Evolutionary conservation across 2,888 invertebrate species (phyloP).

Genomic region (Ormyrus thymus): DNA sequence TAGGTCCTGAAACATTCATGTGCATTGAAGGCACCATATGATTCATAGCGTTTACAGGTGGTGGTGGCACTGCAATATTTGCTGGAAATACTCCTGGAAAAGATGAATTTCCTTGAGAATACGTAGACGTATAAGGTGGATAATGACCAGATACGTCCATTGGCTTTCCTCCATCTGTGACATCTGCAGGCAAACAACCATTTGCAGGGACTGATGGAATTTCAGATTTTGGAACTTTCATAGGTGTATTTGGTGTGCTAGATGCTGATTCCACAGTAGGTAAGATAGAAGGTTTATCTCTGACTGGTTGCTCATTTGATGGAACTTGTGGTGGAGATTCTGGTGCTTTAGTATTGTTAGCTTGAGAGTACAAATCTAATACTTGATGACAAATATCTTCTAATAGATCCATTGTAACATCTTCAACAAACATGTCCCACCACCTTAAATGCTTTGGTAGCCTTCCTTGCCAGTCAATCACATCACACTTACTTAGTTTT

Average conservation of each 20-base stretch:
- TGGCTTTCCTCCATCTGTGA: constrained; percentile 66
- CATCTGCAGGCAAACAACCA: constrained; percentile 67
- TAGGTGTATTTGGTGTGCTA: constrained; percentile 68
- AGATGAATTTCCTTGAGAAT: constrained; percentile 63
- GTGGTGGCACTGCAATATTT: constrained; percentile 71
- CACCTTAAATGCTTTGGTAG: constrained; percentile 87
- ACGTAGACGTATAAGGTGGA: constrained; percentile 67
- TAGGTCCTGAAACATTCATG: constrained; percentile 57
- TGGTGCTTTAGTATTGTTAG: constrained; percentile 78
- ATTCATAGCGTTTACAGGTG: constrained; percentile 69
- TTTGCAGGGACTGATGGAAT: constrained; percentile 65
- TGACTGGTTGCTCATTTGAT: constrained; percentile 66
- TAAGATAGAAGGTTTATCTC: constrained; percentile 65
- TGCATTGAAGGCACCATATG: constrained; percentile 65
- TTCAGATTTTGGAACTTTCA: constrained; percentile 68
- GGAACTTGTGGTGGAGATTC: constrained; percentile 83
- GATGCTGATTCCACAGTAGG: constrained; percentile 67
- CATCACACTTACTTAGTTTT: constrained; percentile 96
- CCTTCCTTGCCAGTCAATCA: constrained; percentile 93
- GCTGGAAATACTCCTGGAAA: constrained; percentile 72
- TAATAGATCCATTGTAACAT: constrained; percentile 93
- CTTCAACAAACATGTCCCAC: constrained; percentile 99
- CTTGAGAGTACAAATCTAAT: constrained; percentile 91
- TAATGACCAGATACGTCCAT: constrained; percentile 67
- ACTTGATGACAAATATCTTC: constrained; percentile 99